Base-by-base conservation (phyloP, 1,140 invertebrate species). In the Zaprionus ornatus region DNA sequence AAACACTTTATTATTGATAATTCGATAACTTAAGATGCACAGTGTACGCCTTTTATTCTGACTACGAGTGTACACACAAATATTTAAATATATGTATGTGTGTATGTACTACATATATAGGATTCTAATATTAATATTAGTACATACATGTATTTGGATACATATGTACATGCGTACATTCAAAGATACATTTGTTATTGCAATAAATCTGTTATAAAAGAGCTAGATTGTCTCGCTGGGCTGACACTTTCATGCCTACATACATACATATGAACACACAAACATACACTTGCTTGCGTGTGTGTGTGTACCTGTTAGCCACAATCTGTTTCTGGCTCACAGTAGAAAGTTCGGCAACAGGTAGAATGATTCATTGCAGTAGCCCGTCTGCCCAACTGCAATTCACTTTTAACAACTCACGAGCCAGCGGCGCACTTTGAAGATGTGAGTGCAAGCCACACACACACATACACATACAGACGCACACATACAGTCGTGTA, bases 261-360 rank as follows among this genome's bases (percentile, higher is more conserved):
- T 40, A 40, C 19, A 50, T 27, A 35, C 45, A 63, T 23, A 35
- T 21, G n/a, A 35, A 19, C 19, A 13, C 45, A 35, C 45, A 63
- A n/a, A 35, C 21, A 23, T 52, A 19, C 19, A 13, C 45, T 21
- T 50, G 45, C 45, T 21, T 23, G 45, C 45, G 10, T 1, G 45
- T 19, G 37, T 40, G 4, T 27, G 25, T 63, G 21, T 67, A 73
- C 55, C 56, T 73, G 70, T 73, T 66, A 13, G 40, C 10, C 5
- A 29, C n/a, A 13, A 5, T 23, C 25, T 64, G 21, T 57, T 35
- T 32, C 67, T 67, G 45, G 35, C 25, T 21, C 54, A 60, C 27
- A 7, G 70, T 73, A 73, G 70, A 73, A 73, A 73, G 70, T 73
- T 73, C 54, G 62, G 9, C 55, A 42, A 13, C 70, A 67, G 64